phyloP scores from a whole-genome alignment of 1,140 invertebrate species.

The Ceratosolen fusciceps region DNA sequence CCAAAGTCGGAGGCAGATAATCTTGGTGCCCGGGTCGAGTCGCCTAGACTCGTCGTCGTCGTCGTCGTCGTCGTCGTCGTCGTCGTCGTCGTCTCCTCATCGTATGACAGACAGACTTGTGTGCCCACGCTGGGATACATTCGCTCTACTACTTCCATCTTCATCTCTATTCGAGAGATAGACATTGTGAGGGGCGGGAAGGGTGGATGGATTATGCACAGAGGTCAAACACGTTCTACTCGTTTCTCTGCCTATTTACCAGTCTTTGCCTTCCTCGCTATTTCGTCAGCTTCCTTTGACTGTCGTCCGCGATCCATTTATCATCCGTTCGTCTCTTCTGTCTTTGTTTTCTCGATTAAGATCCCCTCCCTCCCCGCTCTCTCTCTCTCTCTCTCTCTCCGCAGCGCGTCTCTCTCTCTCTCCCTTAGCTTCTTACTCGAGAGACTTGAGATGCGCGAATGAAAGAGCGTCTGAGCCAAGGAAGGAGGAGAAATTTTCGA shows the following conservation, averaged over 20 bases:
- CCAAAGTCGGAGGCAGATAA: background rate
- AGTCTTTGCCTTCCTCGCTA: background rate
- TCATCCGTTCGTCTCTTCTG: conserved; percentile 5
- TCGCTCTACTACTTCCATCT: conserved; percentile 3
- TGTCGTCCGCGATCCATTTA: conserved; percentile 2
- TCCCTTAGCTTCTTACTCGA: no score
- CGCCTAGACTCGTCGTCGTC: background rate
- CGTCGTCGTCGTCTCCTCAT: no score
- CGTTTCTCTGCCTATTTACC: no score
- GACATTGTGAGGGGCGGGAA: no score
- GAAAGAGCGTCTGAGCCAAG: background rate
- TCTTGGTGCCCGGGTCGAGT: background rate
- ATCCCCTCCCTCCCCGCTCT: no score
- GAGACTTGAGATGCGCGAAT: background rate
- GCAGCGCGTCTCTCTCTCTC: no score
- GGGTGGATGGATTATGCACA: background rate
- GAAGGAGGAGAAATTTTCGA: conserved; percentile 11
- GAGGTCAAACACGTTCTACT: conserved; percentile 10
- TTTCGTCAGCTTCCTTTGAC: background rate
- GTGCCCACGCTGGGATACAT: no score
- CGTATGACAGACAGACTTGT: no score
- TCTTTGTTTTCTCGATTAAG: conserved; percentile 21
- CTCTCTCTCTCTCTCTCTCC: no score
- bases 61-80: no score
- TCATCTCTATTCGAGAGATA: background rate